Base-by-base conservation (phyloP, 2,888 invertebrate species). In the Octodonta nipae region DNA sequence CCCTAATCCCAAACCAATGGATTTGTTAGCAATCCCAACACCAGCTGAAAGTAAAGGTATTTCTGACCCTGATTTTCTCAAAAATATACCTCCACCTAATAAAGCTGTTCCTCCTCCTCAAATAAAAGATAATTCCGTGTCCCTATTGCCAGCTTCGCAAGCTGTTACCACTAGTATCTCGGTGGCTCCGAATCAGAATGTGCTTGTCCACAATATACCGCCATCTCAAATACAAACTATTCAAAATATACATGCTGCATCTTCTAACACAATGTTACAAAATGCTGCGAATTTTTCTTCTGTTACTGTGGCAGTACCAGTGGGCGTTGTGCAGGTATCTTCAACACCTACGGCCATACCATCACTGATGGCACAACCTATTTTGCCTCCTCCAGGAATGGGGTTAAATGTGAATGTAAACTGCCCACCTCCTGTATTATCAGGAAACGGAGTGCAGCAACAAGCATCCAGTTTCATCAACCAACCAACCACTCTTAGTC, bases 1-100 rank as follows among this genome's bases (percentile, higher is more conserved):
- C 38, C 71, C 72, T 5, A 71, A 71, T 43, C 71, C 72, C 1
- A 70, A 73, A 43, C 73, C 74, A 28, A 54, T 73, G 47, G 75
- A 75, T 46, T 61, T 69, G 30, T 61, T 68, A 43, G 68, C 68
- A 42, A 68, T 71, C 40, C 71, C 73, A 2, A 60, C 65, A 12
- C 65, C 67, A 2, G 56, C 42, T 24, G 59, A 60, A 32, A 49
- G 49, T 30, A 51, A 56, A 15, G 42, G 39, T 17, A 51, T 55
- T 27, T 49, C 57, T 3, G 55, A 58, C 43, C 48, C 56, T 1
- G 57, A 60, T 36, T 61, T 62, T 41, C 52, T 63, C 15, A 62
- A 60, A 43, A 62, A 57, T 43, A 52, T 62, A n/a, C 62, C 63
- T 3, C 62, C 62, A 3, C 62, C 62, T 3, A 62, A 63, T 43